Conservation (phyloP, 2,113 vertebrate species). For the Urocolius indicus region DNA sequence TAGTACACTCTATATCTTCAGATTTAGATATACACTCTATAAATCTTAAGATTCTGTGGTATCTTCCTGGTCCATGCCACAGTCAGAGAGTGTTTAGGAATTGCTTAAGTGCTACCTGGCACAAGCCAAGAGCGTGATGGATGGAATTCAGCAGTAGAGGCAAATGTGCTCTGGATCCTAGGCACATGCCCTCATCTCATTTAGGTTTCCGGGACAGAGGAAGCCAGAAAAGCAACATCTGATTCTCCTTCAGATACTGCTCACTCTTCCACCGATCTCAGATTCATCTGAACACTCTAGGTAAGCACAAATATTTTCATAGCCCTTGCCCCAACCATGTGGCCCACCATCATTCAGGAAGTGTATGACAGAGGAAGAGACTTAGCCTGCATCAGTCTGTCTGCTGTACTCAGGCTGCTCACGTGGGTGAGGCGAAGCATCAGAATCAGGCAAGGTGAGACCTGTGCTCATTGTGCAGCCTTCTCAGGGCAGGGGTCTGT, state of each 20-base stretch:
- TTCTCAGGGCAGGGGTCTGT: constrained; percentile 26
- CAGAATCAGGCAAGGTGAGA: neutral
- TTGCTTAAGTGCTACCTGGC: neutral
- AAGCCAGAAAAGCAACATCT: neutral
- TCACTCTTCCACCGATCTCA: neutral
- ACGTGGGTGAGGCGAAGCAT: fast-evolving
- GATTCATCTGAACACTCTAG: neutral
- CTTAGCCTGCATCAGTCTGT: neutral
- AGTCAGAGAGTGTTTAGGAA: neutral
- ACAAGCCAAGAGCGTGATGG: neutral
- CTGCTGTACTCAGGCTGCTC: neutral
- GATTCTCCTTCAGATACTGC: neutral
- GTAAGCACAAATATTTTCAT: neutral
- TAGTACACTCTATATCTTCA: fast-evolving
- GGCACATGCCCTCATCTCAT: neutral
- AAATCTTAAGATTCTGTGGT: too few relatives aligned
- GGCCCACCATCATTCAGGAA: neutral
- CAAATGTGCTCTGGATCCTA: neutral
- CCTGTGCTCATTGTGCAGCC: neutral
- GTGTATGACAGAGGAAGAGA: neutral
- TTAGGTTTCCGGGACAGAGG: neutral
- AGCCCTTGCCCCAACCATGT: neutral
- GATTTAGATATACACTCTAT: too few relatives aligned
- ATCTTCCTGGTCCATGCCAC: neutral
- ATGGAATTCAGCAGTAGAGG: neutral